A percentile compares a stretch with the other conserved stretches of the same genome.
These are phyloP conservation scores for Ophiothrix spiculata DNA, from an alignment of 35 echinoderm and acorn worm species.

Conservation along the genomic window DNA sequence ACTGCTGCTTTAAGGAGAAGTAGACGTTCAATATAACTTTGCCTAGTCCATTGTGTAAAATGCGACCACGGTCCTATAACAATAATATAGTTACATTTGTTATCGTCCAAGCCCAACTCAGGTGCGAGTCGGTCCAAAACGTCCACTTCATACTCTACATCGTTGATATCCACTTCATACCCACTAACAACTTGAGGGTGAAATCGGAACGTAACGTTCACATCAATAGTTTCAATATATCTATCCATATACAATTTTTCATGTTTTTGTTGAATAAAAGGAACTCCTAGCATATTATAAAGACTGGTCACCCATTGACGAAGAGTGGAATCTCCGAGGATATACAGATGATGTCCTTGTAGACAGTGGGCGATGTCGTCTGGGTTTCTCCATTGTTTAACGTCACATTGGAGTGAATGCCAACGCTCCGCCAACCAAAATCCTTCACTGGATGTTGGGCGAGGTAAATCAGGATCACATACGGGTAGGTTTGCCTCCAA, in stretches of 20 bases:
- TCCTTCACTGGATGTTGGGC: not conserved
- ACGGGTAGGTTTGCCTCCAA: not conserved
- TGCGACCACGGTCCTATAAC: slow-evolving; percentile 64
- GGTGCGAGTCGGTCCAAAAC: slow-evolving; percentile 40
- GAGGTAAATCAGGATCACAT: not conserved
- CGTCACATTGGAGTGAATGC: slow-evolving; percentile 6
- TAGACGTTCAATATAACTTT: slow-evolving; percentile 42
- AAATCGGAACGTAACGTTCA: slow-evolving; percentile 43
- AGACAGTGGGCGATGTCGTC: slow-evolving; percentile 13
- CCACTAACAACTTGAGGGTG: slow-evolving; percentile 27
- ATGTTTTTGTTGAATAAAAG: not conserved
- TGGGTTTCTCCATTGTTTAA: not conserved
- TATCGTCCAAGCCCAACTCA: too few relatives aligned
- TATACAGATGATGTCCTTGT: slow-evolving; percentile 10
- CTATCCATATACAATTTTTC: not conserved
- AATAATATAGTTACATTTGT: slow-evolving; percentile 35
- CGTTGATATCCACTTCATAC: not conserved
- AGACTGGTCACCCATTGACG: not conserved
- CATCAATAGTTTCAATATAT: not conserved
- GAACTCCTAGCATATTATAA: not conserved
- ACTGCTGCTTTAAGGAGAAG: slow-evolving; percentile 37
- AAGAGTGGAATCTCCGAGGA: slow-evolving; percentile 37
- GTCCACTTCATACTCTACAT: slow-evolving; percentile 29
- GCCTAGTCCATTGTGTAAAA: slow-evolving; percentile 51
- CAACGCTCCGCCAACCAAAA: slow-evolving; percentile 21